These are phyloP conservation scores for Sternarchorhynchus goeldii DNA, from an alignment of 2,797 vertebrate species.

Conservation along the genomic window DNA sequence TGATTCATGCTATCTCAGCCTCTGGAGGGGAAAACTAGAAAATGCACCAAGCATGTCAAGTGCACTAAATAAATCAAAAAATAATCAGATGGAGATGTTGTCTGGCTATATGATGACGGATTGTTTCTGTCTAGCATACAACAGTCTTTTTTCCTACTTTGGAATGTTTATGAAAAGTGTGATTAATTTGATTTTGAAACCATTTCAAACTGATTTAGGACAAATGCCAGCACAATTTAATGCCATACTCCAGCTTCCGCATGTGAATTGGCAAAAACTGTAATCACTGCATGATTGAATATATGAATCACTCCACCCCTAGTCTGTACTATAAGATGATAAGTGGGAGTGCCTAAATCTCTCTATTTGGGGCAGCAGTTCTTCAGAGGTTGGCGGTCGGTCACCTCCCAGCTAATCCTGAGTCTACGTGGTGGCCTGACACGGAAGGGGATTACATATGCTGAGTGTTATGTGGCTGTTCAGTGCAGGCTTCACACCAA, in stretches of 20 bases:
- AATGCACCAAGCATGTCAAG: neutral
- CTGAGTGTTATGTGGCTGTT: too few species aligned
- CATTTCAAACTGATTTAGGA: slow-evolving; percentile 18
- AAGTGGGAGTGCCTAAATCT: neutral
- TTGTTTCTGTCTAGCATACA: neutral
- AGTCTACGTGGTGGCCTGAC: neutral
- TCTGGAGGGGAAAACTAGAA: neutral
- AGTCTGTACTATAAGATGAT: neutral
- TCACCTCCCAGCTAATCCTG: neutral
- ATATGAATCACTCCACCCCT: slow-evolving; percentile 7
- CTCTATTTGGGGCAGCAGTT: neutral
- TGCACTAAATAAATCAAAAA: slow-evolving; percentile 3
- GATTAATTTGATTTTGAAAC: slow-evolving; percentile 9
- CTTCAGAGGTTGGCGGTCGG: neutral
- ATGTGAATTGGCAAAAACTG: neutral
- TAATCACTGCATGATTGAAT: neutral
- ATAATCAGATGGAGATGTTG: slow-evolving; percentile 4
- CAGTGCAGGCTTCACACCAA: neutral
- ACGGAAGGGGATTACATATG: neutral
- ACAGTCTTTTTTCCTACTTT: neutral
- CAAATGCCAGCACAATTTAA: slow-evolving; percentile 16
- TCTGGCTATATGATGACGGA: neutral
- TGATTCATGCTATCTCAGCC: neutral
- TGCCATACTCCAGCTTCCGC: neutral
- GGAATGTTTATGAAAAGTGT: slow-evolving; percentile 9